phyloP scores from a whole-genome alignment of 2,113 vertebrate genomes.

The human (Homo sapiens) region DNA sequence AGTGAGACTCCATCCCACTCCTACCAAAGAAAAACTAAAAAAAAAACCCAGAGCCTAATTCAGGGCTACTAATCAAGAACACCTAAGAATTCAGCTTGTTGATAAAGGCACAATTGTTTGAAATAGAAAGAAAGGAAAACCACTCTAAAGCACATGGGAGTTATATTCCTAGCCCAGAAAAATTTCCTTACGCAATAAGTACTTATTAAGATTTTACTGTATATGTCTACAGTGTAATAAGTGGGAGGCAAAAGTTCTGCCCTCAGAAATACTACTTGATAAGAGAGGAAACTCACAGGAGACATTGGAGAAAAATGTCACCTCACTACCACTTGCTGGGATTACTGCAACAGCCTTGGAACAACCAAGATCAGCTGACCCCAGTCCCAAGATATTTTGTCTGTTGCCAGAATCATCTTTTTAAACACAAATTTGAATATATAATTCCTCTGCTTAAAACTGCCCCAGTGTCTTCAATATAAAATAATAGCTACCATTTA shows the following conservation, averaged over 20 bases:
- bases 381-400: neutral
- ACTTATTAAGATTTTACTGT: too few species aligned
- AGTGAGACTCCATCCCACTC: too few species aligned
- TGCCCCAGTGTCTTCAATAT: neutral
- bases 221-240: rapidly evolving
- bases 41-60: neutral
- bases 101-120: neutral
- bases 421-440: neutral
- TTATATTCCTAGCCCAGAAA: neutral
- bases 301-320: neutral
- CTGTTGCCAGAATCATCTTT: neutral
- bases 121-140: neutral
- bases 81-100: neutral
- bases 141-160: neutral
- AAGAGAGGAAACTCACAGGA: neutral
- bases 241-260: neutral
- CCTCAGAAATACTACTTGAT: neutral
- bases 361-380: neutral
- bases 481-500: neutral
- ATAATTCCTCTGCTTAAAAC: neutral
- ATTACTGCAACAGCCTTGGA: neutral
- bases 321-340: neutral
- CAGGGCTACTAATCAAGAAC: neutral
- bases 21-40: too few species aligned
- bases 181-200: neutral